phyloP scores from a whole-genome alignment of 2,888 invertebrate genomes.

The Ophonus ardosiacus region DNA sequence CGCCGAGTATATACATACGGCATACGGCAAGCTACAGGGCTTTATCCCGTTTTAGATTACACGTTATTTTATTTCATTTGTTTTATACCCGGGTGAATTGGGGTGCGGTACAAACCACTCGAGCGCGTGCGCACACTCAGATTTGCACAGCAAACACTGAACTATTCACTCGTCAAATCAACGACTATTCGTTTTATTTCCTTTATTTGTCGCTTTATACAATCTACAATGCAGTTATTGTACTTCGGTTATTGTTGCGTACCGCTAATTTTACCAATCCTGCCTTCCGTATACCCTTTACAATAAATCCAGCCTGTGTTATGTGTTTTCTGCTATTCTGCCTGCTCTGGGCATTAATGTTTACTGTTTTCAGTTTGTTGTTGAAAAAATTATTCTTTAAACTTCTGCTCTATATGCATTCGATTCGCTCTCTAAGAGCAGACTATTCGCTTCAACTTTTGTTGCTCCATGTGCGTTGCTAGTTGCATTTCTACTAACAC shows the following conservation, averaged over 20 bases:
- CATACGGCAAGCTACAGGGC: conserved; percentile 16
- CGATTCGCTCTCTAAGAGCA: conserved; percentile 26
- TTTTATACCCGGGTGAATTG: conserved; percentile 53
- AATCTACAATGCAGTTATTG: conserved; percentile 45
- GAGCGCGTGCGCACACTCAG: conserved; percentile 13
- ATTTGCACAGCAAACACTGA: conserved; percentile 51
- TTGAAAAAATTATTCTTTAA: conserved; percentile 15
- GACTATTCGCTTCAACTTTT: conserved; percentile 13
- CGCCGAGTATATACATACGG: conserved; percentile 53
- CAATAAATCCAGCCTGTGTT: conserved; percentile 35
- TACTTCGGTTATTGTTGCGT: conserved; percentile 25
- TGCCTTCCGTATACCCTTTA: neutral
- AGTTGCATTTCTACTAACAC: neutral
- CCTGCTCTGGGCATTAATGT: neutral
- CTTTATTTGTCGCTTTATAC: conserved; percentile 36
- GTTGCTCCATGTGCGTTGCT: conserved; percentile 1
- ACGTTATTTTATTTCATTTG: conserved; percentile 62
- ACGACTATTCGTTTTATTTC: conserved; percentile 31
- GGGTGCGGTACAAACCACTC: conserved; percentile 17
- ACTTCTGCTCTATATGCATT: conserved; percentile 24
- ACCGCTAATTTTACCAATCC: conserved; percentile 29
- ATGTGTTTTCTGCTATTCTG: neutral
- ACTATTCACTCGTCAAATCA: conserved; percentile 53
- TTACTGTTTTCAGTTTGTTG: conserved; percentile 6
- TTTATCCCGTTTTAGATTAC: conserved; percentile 60